Base-by-base conservation (phyloP, 2,113 vertebrate species). In the Paramormyrops kingsleyae region DNA sequence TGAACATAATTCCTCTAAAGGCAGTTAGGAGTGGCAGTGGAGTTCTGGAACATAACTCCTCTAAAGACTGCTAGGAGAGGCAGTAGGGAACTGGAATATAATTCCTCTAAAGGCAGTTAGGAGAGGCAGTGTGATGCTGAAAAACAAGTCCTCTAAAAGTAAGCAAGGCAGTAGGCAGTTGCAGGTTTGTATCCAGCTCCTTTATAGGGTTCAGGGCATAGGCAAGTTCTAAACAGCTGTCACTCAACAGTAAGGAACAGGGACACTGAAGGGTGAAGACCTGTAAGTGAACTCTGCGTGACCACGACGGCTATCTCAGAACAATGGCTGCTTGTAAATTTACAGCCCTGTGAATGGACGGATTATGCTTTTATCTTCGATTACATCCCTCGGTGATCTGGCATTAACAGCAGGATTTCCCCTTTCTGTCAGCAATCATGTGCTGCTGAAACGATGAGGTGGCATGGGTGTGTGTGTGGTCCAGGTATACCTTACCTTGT, bases 371-470 rank as follows among this genome's bases (percentile, higher is more conserved):
- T 92, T 93, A 93, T 94, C 90, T 93, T 92, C 50, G 24, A 94
- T 92, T 93, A 93, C 90, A 92, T 90, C 91, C 35, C 91, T 91
- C 88, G 83, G 88, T 92, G 90, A 93, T 93, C 89, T 89, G 91
- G 90, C 83, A 90, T 92, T 91, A 90, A 91, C 86, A 89, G 88
- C 89, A 88, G 90, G 90, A 93, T 89, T 56, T 85, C 89, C 88
- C 88, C 86, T 62, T 17, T 52, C 91, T 91, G 92, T 91, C 91
- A 44, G 86, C 7, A 39, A 15, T 52, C 52, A 62, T 8, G 35
- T 39, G 24, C 87, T 59, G 31, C 53, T 56, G 87, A 21, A 19
- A 19, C 1, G 8, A 39, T 59, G 87, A 42, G 42, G 46, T 46
- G 10, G 66, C 85, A 42, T 19, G 6, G 21, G 46, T 88, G 83